Conservation (phyloP, 2,113 vertebrate species). For the Gnathochromis pfefferi region DNA sequence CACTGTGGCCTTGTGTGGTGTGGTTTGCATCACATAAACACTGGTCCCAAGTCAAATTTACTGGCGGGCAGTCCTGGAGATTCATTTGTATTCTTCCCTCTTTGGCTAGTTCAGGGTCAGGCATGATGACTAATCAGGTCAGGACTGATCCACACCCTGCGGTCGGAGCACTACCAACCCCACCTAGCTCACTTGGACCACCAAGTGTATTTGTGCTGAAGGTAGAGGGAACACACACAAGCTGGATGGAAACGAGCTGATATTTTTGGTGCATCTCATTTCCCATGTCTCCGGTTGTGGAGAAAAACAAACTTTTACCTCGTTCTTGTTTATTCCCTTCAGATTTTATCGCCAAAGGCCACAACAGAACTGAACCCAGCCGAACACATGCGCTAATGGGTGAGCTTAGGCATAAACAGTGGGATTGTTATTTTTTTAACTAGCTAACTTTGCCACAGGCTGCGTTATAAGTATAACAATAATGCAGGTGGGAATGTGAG, state of each 20-base stretch:
- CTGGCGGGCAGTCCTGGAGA: conserved; percentile 29
- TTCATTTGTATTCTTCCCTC: conserved; percentile 46
- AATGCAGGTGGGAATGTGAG: background rate
- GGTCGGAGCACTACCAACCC: conserved; percentile 30
- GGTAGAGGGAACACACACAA: conserved; percentile 6
- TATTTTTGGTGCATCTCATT: conserved; percentile 16
- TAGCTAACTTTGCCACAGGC: conserved; percentile 9
- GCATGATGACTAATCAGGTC: conserved; percentile 55
- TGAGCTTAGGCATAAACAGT: conserved; percentile 56
- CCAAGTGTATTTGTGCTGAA: conserved; percentile 21
- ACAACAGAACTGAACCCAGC: conserved; percentile 27
- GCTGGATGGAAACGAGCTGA: background rate
- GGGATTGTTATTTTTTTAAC: conserved; percentile 55
- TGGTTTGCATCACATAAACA: conserved; percentile 50
- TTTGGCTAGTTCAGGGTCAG: conserved; percentile 53
- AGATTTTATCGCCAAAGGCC: conserved; percentile 22
- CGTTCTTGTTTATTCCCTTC: conserved; percentile 33
- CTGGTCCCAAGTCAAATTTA: conserved; percentile 55
- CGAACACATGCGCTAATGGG: conserved; percentile 43
- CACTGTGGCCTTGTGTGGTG: conserved; percentile 40
- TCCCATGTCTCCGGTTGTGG: background rate
- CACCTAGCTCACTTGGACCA: conserved; percentile 43
- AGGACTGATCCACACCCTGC: conserved; percentile 43
- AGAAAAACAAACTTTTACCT: conserved; percentile 14
- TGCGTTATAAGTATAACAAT: conserved; percentile 15